Conservation (phyloP, 2,113 vertebrate species). For the Malaclemys terrapin region DNA sequence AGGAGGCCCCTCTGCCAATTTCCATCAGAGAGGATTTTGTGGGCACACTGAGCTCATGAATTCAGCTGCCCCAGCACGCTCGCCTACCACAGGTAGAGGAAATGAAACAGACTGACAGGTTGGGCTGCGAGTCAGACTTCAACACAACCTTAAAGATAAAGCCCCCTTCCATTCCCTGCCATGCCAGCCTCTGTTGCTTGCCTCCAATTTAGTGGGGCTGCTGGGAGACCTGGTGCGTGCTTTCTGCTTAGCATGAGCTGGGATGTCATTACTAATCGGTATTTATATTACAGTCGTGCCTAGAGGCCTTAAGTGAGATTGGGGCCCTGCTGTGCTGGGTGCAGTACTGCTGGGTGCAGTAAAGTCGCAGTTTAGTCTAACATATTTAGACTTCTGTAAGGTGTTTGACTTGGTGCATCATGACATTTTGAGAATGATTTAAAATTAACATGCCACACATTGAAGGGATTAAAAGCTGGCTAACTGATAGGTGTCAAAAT, state of each 20-base stretch:
- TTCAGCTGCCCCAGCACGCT: not conserved
- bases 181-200: not conserved
- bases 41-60: not conserved
- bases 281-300: not conserved
- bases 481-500: too few species aligned
- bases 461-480: too few species aligned
- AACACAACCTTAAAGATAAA: not conserved
- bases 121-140: not conserved
- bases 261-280: not conserved
- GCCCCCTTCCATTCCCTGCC: not conserved
- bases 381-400: too few species aligned
- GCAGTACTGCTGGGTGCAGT: not conserved
- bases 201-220: not conserved
- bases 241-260: not conserved
- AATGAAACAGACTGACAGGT: not conserved
- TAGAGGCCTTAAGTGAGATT: not conserved
- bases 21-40: not conserved
- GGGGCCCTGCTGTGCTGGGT: not conserved
- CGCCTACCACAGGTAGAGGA: not conserved
- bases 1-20: not conserved
- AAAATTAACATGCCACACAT: too few species aligned
- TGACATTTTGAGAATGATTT: too few species aligned
- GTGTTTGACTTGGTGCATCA: too few species aligned
- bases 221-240: not conserved
- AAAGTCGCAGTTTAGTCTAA: too few species aligned